Evolutionary conservation across 2,113 vertebrate genomes (phyloP), one percentile per base, ranked within the genome.

Genomic region (Brevimyrus niger): DNA sequence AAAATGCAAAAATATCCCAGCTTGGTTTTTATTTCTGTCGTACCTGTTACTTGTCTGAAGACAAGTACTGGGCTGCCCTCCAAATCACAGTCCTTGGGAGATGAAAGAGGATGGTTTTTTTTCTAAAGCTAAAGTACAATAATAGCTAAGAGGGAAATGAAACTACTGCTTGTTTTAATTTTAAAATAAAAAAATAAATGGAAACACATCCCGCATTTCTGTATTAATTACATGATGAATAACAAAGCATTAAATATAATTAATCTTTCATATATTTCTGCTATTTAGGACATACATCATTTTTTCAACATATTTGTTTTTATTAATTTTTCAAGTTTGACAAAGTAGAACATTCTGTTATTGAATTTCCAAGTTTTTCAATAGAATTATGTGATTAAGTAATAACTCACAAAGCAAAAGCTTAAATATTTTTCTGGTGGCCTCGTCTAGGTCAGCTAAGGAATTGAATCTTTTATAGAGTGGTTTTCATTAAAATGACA

Each of bases 41-140:
- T 80, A 80, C 73, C 35, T 80, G 73, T 80, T 80, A 80, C 35
- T 38, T 0, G 73, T 80, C 73, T 80, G 73, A 80, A 80, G 35
- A 80, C 73, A 80, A 80, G 73, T 80, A 80, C 73, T 80, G 73
- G 73, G 73, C 73, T 80, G 35, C 73, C 73, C 73, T 80, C 73
- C 73, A 80, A 80, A 42, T 80, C 73, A 80, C 73, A 80, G 73
- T 80, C 73, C 73, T 80, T 80, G 73, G 69, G 31, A 80, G 31
- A 80, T 4, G 73, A 80, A 80, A 80, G 13, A 80, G 35, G 35
- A 3, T 19, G 21, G 1, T 38, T 19, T 35, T 35, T 80, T 80
- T 80, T 42, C 61, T 69, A 31, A 19, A 80, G 73, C 10, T 35
- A 38, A 38, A 76, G 69, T 38, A 76, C 31, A 76, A 5, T 42